phyloP scores from a whole-genome alignment of 2,797 vertebrate genomes.

The Cyclopterus lumpus region DNA sequence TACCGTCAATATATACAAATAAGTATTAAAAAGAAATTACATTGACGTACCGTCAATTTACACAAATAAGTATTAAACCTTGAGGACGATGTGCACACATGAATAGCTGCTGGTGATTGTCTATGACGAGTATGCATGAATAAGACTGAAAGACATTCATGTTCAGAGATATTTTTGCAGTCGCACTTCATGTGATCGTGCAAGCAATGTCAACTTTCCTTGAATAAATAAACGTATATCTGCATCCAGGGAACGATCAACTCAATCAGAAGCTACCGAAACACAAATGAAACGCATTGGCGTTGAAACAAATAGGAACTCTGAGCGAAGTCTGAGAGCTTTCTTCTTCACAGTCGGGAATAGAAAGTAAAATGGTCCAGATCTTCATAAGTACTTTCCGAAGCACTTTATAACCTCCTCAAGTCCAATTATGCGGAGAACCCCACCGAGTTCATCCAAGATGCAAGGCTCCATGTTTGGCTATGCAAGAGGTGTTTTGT shows the following conservation, averaged over 20 bases:
- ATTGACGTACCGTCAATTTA: neutral
- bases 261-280: neutral
- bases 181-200: neutral
- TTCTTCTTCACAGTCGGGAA: slow-evolving; percentile 1
- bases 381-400: slow-evolving; percentile 52
- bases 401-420: slow-evolving; percentile 52
- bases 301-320: neutral
- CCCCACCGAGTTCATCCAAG: slow-evolving; percentile 37
- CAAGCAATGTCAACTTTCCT: neutral
- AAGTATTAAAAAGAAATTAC: neutral
- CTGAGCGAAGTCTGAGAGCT: neutral
- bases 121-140: neutral
- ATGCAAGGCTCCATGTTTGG: slow-evolving; percentile 35
- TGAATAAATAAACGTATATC: neutral
- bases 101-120: neutral
- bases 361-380: slow-evolving; percentile 26
- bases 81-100: neutral
- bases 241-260: neutral
- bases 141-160: no score
- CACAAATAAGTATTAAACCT: neutral
- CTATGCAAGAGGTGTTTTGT: slow-evolving; percentile 48
- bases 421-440: slow-evolving; percentile 63
- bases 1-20: neutral
- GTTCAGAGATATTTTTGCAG: neutral
- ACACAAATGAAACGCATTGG: neutral